Evolutionary conservation across 2,888 invertebrate genomes (phyloP).

Genomic region (Drosophila nigritarsus): DNA sequence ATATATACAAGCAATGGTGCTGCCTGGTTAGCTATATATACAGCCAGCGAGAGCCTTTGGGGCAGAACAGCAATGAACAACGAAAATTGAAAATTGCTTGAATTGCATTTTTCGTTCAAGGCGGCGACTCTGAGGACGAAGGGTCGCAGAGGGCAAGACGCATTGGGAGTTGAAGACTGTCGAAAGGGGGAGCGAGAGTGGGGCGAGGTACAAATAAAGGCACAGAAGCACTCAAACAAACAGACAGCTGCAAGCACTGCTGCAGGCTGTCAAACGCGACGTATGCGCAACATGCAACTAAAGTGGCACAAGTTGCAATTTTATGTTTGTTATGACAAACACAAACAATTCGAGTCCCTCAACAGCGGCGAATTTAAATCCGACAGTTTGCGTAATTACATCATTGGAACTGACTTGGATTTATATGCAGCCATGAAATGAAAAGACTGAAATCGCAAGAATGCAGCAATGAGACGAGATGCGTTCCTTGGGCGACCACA

Average conservation of each 20-base stretch:
- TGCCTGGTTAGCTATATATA: neutral
- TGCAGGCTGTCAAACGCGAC: slow-evolving; percentile 42
- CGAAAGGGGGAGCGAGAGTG: neutral
- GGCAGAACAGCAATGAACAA: slow-evolving; percentile 37
- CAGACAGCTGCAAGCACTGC: slow-evolving; percentile 36
- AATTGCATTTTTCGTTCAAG: slow-evolving; percentile 67
- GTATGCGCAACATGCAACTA: slow-evolving; percentile 66
- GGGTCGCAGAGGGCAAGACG: slow-evolving; percentile 10
- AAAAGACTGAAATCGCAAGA: slow-evolving; percentile 25
- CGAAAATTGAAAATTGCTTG: slow-evolving; percentile 78
- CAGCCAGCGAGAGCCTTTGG: slow-evolving; percentile 21
- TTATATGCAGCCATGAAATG: slow-evolving; percentile 34
- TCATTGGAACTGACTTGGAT: slow-evolving; percentile 59
- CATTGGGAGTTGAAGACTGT: neutral
- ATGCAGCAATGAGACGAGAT: slow-evolving; percentile 18
- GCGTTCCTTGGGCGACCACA: slow-evolving; percentile 40
- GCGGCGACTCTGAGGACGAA: slow-evolving; percentile 37
- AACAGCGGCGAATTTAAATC: slow-evolving; percentile 8
- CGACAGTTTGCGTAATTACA: slow-evolving; percentile 67
- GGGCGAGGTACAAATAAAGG: slow-evolving; percentile 17
- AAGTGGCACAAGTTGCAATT: slow-evolving; percentile 63
- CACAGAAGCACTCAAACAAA: slow-evolving; percentile 29
- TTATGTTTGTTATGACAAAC: slow-evolving; percentile 70
- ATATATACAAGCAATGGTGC: neutral
- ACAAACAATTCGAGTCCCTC: slow-evolving; percentile 10